Evolutionary conservation across 1,140 invertebrate genomes (phyloP).

Genomic region (Euura lappo): DNA sequence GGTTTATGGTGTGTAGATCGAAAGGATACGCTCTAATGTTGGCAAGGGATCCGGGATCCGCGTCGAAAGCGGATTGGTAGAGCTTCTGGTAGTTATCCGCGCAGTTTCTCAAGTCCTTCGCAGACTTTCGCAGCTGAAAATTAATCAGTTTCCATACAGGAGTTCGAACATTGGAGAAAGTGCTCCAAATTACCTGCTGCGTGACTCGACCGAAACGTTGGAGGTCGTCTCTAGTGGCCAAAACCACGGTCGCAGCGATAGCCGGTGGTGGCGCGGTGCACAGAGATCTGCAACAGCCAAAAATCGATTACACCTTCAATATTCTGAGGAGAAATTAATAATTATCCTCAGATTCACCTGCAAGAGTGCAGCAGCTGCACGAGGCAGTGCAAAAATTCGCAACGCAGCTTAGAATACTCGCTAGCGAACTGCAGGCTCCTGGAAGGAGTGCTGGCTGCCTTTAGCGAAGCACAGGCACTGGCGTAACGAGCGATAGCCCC

Average conservation of each 20-base stretch:
- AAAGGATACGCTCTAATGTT: constrained; percentile 76
- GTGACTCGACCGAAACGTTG: constrained; percentile 84
- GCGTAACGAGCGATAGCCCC: constrained; percentile 67
- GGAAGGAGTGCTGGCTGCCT: constrained; percentile 74
- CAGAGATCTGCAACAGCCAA: constrained; percentile 64
- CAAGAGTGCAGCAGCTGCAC: constrained; percentile 79
- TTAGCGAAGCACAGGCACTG: constrained; percentile 73
- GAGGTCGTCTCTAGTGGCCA: constrained; percentile 80
- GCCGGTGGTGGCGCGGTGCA: constrained; percentile 92
- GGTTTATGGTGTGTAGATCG: neutral
- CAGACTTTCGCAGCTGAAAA: constrained; percentile 74
- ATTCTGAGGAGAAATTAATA: constrained; percentile 5
- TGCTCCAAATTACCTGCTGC: constrained; percentile 62
- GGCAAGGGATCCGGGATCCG: constrained; percentile 82
- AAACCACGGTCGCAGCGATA: constrained; percentile 82
- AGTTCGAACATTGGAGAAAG: neutral
- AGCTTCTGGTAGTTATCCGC: constrained; percentile 81
- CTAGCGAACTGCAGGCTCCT: constrained; percentile 77
- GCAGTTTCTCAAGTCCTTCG: constrained; percentile 75
- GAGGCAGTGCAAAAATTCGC: constrained; percentile 79
- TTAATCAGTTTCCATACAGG: neutral
- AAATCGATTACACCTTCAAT: constrained; percentile 14
- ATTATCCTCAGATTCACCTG: constrained; percentile 38
- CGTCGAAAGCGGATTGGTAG: constrained; percentile 93
- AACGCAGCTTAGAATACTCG: constrained; percentile 77